Base-by-base conservation (phyloP, 2,797 vertebrate genomes). In the Helostoma temminkii region DNA sequence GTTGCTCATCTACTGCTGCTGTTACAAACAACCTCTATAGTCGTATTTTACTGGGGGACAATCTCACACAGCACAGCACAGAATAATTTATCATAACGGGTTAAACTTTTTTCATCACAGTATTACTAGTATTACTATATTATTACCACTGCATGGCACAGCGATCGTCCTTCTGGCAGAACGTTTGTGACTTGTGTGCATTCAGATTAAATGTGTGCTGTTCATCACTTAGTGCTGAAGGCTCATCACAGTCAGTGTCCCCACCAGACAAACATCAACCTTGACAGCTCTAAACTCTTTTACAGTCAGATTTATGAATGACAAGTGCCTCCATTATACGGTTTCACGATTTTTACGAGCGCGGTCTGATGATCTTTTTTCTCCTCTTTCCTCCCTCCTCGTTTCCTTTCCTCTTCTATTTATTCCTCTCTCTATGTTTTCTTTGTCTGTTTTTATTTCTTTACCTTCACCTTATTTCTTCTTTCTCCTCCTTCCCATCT, bases 281-380 rank as follows among this genome's bases (percentile, higher is more conserved):
- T 32, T 1, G 19, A 41, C 32, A 5, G 32, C 53, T 1, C 2
- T 37, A 19, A 62, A 39, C 32, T 25, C 7, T 9, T 22, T 22
- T n/a, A 36, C 1, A 26, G 18, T 65, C 56, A 55, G 41, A 73
- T 70, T 74, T 54, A 66, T 54, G 55, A 53, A 32, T 9, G 26
- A 39, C 15, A 36, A 15, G 6, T 1, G 41, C 15, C 1, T 34
- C 22, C 15, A 5, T 52, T 32, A 21, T n/a, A 36, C 5, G 25
- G 67, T 45, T 71, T 61, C 36, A 55, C 58, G 66, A 32, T 14
- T 39, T 18, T 24, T 4, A 19, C n/a, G n/a, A n/a, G n/a, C n/a
- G n/a, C n/a, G n/a, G n/a, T n/a, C 26, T 6, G 6, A 34, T 10
- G 5, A 34, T 7, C 4, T 34, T 8, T 4, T 30, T 15, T 37